Evolutionary conservation across 2,888 invertebrate species (phyloP), one percentile per base, ranked within the genome.

Genomic region (Pegoplata infirma): DNA sequence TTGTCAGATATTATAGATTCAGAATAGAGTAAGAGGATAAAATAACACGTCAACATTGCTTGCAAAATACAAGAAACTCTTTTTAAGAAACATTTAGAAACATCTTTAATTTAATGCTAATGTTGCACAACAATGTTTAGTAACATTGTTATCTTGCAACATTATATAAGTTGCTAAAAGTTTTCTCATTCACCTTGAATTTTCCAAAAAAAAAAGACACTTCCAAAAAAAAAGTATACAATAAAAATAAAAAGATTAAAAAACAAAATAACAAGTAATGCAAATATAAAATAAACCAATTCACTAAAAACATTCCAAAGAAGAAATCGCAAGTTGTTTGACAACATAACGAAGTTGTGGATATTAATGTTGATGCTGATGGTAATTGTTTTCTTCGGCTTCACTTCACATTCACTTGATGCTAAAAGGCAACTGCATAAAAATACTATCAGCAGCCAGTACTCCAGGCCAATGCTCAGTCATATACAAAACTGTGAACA

Each of bases 301-400:
- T 25, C 25, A 25, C 19, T 17, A 44, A 66, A 73, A 53, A 80
- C 76, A 82, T 82, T 82, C 82, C 82, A 80, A 73, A 64, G 81
- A 79, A 82, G 82, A 83, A 83, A 83, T 83, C 81, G 80, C 80
- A 82, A 82, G 81, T 81, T 80, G 78, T 66, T 49, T 3, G 61
- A 53, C 74, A 66, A 75, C 73, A 49, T 61, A 64, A 36, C 68
- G 58, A 40, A n/a, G 46, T 12, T 51, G 7, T 2, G 10, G 36
- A 12, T n/a, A 12, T 40, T 12, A n/a, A 40, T 3, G 51, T 55
- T 56, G 40, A 49, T 28, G 66, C 40, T 67, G 58, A 19, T 78
- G 68, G 36, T 79, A 67, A 63, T 76, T 55, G 68, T 47, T 63
- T 66, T 71, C 61, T 75, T 56, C 44, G 32, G 44, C 67, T 36